Conservation (phyloP, 2,113 vertebrate species). For the Trogon surrucura region DNA sequence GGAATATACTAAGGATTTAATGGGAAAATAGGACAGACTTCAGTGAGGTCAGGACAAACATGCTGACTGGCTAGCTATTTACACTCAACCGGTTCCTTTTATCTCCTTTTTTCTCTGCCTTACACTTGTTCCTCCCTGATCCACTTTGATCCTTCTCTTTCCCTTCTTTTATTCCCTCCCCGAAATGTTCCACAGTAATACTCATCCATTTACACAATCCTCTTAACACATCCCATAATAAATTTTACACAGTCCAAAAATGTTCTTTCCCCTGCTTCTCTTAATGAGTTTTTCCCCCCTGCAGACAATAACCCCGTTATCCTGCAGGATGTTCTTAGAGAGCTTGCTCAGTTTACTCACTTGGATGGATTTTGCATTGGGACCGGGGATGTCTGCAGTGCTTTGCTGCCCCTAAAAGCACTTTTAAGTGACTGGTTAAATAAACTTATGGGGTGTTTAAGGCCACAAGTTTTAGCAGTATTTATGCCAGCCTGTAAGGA, state of each 20-base stretch:
- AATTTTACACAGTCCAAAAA: neutral
- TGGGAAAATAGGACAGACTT: neutral
- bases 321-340: neutral
- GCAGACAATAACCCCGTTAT: neutral
- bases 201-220: neutral
- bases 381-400: neutral
- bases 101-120: neutral
- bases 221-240: neutral
- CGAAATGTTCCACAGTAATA: neutral
- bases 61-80: neutral
- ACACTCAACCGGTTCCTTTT: neutral
- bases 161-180: neutral
- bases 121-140: neutral
- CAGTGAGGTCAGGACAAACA: neutral
- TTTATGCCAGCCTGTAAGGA: neutral
- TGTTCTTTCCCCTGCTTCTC: neutral
- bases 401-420: neutral
- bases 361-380: accelerated
- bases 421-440: neutral
- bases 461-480: neutral
- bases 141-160: neutral
- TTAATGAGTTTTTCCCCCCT: accelerated
- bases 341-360: neutral
- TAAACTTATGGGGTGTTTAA: neutral
- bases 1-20: neutral